Evolutionary conservation across 2,113 vertebrate genomes (phyloP).

Genomic region (Barnardius zonarius): DNA sequence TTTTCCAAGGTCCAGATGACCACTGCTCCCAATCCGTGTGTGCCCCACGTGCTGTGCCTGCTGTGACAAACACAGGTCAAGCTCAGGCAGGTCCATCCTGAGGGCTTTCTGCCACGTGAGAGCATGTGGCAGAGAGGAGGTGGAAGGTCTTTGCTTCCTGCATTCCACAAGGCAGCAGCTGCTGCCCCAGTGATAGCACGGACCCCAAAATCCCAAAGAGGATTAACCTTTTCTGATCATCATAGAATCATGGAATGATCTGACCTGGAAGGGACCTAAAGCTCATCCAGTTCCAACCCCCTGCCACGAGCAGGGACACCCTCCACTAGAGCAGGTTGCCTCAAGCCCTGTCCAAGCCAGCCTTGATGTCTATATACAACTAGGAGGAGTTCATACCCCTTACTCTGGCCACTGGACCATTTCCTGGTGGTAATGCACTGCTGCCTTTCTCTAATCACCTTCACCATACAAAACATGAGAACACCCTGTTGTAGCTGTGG

Average conservation of each 20-base stretch:
- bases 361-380: background rate
- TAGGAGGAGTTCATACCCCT: background rate
- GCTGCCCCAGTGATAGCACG: background rate
- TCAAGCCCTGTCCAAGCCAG: background rate
- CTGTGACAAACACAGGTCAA: background rate
- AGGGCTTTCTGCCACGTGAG: background rate
- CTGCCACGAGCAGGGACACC: background rate
- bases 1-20: background rate
- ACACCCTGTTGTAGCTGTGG: background rate
- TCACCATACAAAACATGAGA: background rate
- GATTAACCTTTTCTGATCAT: background rate
- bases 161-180: background rate
- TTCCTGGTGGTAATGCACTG: background rate
- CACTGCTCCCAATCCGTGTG: background rate
- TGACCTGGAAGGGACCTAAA: background rate
- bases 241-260: background rate
- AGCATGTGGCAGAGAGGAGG: background rate
- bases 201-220: background rate
- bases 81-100: background rate
- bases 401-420: background rate
- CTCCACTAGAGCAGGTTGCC: background rate
- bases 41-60: background rate
- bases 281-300: background rate
- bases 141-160: background rate
- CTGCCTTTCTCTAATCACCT: background rate